Evolutionary conservation across 2,113 vertebrate species (phyloP).

Genomic region (Gobius niger): DNA sequence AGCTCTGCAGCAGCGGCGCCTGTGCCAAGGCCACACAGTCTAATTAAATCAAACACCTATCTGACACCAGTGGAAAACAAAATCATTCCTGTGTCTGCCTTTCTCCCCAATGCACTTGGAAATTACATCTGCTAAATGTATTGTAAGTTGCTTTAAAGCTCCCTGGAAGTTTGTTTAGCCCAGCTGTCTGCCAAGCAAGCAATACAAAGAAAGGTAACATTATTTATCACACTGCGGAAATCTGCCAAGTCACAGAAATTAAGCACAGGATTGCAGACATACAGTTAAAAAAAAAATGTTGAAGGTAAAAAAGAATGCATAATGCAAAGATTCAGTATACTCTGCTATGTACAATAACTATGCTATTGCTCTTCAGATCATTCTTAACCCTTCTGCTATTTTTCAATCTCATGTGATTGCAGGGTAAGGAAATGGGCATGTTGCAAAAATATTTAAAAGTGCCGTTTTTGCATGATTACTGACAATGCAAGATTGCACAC

Average conservation of each 20-base stretch:
- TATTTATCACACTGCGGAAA: background rate
- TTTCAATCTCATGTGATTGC: no score
- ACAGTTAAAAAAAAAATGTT: background rate
- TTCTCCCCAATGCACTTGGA: background rate
- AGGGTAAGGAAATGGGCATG: background rate
- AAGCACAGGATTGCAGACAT: no score
- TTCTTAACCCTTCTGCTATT: no score
- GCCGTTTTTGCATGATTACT: background rate
- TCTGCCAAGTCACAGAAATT: no score
- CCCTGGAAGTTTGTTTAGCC: constrained; percentile 5
- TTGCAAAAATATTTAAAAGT: background rate
- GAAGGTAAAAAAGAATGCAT: background rate
- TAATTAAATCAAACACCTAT: constrained; percentile 16
- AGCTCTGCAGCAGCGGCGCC: background rate
- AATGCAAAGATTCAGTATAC: no score
- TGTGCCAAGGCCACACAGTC: constrained; percentile 11
- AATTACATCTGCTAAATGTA: constrained; percentile 11
- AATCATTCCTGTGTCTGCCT: constrained; percentile 10
- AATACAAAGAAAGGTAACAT: background rate
- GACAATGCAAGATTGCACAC: background rate
- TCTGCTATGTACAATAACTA: no score
- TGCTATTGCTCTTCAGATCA: no score
- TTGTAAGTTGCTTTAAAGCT: constrained; percentile 11
- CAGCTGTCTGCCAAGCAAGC: constrained; percentile 4
- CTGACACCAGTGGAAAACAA: constrained; percentile 3